These are phyloP conservation scores for Drosophila affinis DNA, from an alignment of 2,888 invertebrate genomes.

Conservation along the genomic window DNA sequence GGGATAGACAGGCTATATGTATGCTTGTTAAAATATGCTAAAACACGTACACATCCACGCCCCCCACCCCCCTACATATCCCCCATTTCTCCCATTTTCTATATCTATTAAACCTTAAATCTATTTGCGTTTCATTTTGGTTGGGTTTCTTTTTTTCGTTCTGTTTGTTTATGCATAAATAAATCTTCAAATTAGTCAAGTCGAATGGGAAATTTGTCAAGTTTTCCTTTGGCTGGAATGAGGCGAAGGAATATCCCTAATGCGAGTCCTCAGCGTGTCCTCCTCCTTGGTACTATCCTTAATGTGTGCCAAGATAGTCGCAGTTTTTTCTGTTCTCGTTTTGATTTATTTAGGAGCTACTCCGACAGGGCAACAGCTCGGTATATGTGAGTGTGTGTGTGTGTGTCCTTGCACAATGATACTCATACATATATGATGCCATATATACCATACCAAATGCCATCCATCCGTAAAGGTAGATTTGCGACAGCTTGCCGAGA, in stretches of 20 bases:
- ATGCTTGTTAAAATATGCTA: not conserved
- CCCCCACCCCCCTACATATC: constrained; percentile 11
- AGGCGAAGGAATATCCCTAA: not conserved
- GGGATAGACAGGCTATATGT: not conserved
- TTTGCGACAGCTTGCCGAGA: constrained; percentile 21
- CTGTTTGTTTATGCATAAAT: constrained; percentile 44
- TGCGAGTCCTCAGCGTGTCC: not conserved
- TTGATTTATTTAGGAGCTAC: constrained; percentile 45
- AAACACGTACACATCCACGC: not conserved
- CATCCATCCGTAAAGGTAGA: constrained; percentile 14
- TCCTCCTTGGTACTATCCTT: not conserved
- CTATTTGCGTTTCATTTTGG: constrained; percentile 36
- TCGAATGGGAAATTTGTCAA: constrained; percentile 44
- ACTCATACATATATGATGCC: not conserved
- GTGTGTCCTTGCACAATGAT: not conserved
- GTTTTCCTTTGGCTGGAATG: constrained; percentile 7
- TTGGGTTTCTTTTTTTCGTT: constrained; percentile 1
- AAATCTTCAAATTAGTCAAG: constrained; percentile 48
- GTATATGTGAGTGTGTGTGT: constrained; percentile 2
- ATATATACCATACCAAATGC: not conserved
- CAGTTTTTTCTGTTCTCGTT: constrained; percentile 25
- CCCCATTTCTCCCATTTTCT: too few species aligned
- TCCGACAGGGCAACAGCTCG: constrained; percentile 35
- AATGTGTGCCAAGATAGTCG: constrained; percentile 29
- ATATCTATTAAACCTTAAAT: constrained; percentile 19